Base-by-base conservation (phyloP, 1,140 invertebrate species). In the Cotesia chilonis region DNA sequence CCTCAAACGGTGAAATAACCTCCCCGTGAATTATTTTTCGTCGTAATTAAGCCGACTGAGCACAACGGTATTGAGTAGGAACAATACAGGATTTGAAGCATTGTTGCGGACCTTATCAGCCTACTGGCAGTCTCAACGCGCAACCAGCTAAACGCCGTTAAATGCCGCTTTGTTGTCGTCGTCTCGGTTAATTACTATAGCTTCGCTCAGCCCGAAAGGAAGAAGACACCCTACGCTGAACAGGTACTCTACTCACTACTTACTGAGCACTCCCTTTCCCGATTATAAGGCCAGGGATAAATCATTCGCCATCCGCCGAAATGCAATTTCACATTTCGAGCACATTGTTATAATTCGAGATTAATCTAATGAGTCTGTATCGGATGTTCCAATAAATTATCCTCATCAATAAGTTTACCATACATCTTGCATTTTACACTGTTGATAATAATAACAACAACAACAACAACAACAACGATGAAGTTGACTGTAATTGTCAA, bases 61-160 rank as follows among this genome's bases (percentile, higher is more conserved):
- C 75, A 28, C 28, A 28, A 28, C 1, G 28, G 75, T 79, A 82
- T 80, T 78, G 80, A 79, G 71, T 70, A 61, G 63, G 78, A 79
- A 84, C 81, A 84, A 83, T 83, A 79, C 78, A 74, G 80, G 81
- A 82, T 82, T 84, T 82, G 74, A 77, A 76, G 81, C 79, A 84
- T 84, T 84, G 82, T 84, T 84, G 73, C 76, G 75, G 74, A 81
- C 81, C 79, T 84, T 84, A 84, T 84, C 82, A 79, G 77, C 72
- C 74, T 75, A 63, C 74, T 68, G 75, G 76, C 79, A 78, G 78
- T 77, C 75, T 66, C 73, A 61, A 47, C 10, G 41, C 41, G 70
- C 72, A 37, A 41, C 28, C 59, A 72, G 37, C 79, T 81, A 83
- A 83, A 82, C 77, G 77, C 80, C 79, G 81, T 82, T 82, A 82